A percentile compares a stretch with the other conserved stretches of the same genome.
Conservation (phyloP, 2,113 vertebrate genomes). For the Rhinolophus ferrumequinum region DNA sequence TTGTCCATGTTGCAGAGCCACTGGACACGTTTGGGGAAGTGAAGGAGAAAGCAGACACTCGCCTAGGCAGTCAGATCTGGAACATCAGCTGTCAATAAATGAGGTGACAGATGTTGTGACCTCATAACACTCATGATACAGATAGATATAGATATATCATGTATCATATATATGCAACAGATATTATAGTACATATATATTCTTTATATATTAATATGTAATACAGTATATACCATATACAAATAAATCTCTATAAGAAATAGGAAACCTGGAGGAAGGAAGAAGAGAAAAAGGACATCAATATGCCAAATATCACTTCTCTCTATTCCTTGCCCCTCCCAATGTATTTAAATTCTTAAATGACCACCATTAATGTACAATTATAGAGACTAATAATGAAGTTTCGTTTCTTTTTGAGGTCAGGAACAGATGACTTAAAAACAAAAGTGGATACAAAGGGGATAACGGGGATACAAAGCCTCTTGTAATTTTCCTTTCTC, state of each 20-base stretch:
- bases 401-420: not conserved
- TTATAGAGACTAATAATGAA: not conserved
- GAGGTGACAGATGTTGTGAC: not conserved
- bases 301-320: not conserved
- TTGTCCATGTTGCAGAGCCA: not conserved
- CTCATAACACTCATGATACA: not conserved
- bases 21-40: not conserved
- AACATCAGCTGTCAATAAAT: conserved; percentile 22
- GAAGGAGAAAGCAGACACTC: not conserved
- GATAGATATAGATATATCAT: not conserved
- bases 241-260: not conserved
- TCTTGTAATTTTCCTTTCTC: not conserved
- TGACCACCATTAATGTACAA: not conserved
- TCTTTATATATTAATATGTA: not conserved
- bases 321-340: not conserved
- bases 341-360: not conserved
- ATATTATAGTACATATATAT: not conserved
- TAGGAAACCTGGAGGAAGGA: not conserved
- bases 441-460: no score
- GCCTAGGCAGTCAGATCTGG: conserved; percentile 19
- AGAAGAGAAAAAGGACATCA: not conserved
- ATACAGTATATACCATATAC: not conserved
- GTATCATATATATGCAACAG: not conserved
- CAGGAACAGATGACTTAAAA: not conserved
- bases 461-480: not conserved